Percentiles rank a stretch among this genome's conserved stretches.
phyloP scores from a whole-genome alignment of 2,797 vertebrate genomes.

The Neosilurus mollespiculum region DNA sequence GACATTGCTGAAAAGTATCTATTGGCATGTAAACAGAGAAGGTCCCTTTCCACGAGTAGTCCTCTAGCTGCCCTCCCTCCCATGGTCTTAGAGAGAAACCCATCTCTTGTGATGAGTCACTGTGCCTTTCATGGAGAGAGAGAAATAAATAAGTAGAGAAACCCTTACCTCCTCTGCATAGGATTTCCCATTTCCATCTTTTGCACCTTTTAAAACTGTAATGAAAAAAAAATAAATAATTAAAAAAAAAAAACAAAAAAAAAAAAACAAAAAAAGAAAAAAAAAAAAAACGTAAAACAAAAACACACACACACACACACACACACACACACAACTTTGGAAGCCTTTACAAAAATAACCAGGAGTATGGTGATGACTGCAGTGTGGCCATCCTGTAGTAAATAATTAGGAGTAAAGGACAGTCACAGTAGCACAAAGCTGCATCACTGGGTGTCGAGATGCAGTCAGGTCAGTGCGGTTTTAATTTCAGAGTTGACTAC shows the following conservation, averaged over 20 bases:
- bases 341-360: background rate
- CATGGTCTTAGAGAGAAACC: conserved; percentile 59
- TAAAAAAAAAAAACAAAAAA: too few species aligned
- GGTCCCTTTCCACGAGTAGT: conserved; percentile 47
- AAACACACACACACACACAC: too few species aligned
- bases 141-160: conserved; percentile 62
- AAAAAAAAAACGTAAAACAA: background rate
- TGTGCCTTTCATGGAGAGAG: conserved; percentile 61
- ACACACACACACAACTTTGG: background rate
- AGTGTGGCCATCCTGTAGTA: too few species aligned
- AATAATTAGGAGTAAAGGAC: background rate
- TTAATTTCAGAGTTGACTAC: background rate
- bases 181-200: conserved; percentile 96
- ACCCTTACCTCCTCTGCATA: conserved; percentile 91
- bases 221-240: conserved; percentile 28
- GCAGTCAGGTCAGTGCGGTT: background rate
- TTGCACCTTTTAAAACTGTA: conserved; percentile 92
- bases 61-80: conserved; percentile 60
- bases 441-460: background rate
- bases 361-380: background rate
- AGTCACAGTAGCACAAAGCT: background rate
- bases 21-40: conserved; percentile 33
- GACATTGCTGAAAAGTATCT: background rate
- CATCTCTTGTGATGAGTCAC: conserved; percentile 65
- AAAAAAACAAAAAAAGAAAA: background rate